Percentiles rank a stretch among this genome's conserved stretches.
Conservation (phyloP, 2,797 vertebrate genomes). For the Todus mexicanus region DNA sequence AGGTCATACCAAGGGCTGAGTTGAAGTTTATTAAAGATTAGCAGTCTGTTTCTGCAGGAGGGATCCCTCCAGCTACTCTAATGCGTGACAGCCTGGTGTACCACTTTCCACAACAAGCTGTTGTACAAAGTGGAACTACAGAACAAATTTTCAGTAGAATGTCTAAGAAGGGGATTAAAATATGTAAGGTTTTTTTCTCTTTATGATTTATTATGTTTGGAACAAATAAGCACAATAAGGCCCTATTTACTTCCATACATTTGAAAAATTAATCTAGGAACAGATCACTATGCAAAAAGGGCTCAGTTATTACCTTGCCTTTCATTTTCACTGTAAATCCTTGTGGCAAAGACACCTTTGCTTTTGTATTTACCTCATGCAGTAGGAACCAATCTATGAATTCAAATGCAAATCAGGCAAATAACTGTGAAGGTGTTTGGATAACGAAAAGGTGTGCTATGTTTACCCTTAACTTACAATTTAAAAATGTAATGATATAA, state of each 20-base stretch:
- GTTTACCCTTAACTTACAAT: background rate
- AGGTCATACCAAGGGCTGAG: conserved; percentile 42
- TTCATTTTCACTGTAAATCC: background rate
- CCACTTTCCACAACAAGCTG: conserved; percentile 22
- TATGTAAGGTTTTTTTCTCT: background rate
- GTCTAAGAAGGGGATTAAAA: background rate
- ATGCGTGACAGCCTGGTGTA: background rate
- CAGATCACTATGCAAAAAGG: background rate
- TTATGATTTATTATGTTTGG: background rate
- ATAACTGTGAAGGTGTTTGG: background rate
- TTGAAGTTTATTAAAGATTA: conserved; percentile 63
- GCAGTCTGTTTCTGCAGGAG: conserved; percentile 41
- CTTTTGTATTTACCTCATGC: background rate
- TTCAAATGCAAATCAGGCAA: background rate
- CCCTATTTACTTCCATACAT: background rate
- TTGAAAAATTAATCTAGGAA: background rate
- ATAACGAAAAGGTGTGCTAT: background rate
- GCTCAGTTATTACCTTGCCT: background rate
- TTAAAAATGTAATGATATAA: background rate
- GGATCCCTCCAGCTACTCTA: conserved; percentile 27
- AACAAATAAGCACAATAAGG: background rate
- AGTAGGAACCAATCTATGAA: background rate
- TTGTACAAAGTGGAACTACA: background rate
- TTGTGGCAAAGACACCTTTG: background rate
- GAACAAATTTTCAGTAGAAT: background rate